A percentile compares a stretch with the other conserved stretches of the same genome.
These are phyloP conservation scores for Alectura lathami DNA, from an alignment of 2,113 vertebrate genomes.

Conservation along the genomic window DNA sequence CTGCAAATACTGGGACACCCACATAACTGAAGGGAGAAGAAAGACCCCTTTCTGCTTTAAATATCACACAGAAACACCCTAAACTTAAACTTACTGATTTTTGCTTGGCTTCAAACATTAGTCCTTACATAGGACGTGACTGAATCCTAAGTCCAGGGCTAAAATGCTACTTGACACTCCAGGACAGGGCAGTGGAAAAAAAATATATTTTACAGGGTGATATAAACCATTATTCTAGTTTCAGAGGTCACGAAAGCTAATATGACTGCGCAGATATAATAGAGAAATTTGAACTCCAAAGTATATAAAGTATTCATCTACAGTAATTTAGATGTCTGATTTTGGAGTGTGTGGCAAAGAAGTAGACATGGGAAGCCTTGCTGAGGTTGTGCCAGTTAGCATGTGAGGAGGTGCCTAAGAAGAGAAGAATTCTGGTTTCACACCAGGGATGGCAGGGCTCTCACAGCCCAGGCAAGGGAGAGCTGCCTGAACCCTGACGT, in stretches of 20 bases:
- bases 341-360: neutral
- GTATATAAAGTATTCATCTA: neutral
- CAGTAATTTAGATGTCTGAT: neutral
- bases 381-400: neutral
- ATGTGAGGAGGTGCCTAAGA: neutral
- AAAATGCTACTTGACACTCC: neutral
- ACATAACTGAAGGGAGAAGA: neutral
- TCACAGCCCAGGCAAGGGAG: neutral
- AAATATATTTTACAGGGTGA: neutral
- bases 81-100: neutral
- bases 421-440: neutral
- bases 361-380: neutral
- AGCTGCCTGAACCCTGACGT: neutral
- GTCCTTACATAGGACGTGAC: neutral
- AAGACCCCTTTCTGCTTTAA: neutral
- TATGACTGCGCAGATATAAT: neutral
- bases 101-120: neutral
- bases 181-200: neutral
- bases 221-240: neutral
- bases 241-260: neutral
- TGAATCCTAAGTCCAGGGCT: neutral
- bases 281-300: neutral
- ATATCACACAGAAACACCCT: neutral
- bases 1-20: neutral
- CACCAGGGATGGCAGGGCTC: neutral